These are phyloP conservation scores for Calameuta idolon DNA, from an alignment of 2,888 invertebrate species.

Conservation along the genomic window DNA sequence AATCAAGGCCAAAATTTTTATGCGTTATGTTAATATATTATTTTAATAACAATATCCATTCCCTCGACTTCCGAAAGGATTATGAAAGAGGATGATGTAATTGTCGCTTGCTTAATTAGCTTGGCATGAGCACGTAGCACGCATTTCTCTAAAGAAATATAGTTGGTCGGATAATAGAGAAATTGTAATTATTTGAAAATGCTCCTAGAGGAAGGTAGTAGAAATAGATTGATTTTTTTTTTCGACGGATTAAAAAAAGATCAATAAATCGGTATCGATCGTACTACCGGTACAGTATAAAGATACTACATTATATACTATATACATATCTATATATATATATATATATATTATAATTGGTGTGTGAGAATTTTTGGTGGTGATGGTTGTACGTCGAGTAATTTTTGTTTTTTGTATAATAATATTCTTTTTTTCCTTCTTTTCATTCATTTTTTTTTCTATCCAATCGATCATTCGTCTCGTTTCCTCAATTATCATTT, in stretches of 20 bases:
- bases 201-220: slow-evolving; percentile 16
- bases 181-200: slow-evolving; percentile 4
- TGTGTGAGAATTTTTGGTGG: slow-evolving; percentile 54
- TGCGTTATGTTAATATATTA: too few species aligned
- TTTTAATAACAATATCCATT: too few species aligned
- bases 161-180: slow-evolving; percentile 26
- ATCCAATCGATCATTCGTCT: too few species aligned
- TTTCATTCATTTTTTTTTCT: not conserved
- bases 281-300: slow-evolving; percentile 23
- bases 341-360: not conserved
- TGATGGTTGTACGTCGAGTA: slow-evolving; percentile 61
- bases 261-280: slow-evolving; percentile 31
- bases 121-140: too few species aligned
- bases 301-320: too few species aligned
- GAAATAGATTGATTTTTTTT: not conserved
- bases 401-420: slow-evolving; percentile 11
- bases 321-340: too few species aligned
- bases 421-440: not conserved
- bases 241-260: not conserved
- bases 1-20: too few species aligned
- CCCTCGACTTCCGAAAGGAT: too few species aligned
- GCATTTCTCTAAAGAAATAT: slow-evolving; percentile 1
- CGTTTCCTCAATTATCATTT: too few species aligned
- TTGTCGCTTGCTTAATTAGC: too few species aligned
- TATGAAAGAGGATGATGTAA: too few species aligned